Evolutionary conservation across 2,113 vertebrate genomes (phyloP).

Genomic region (Syngnathus floridae): DNA sequence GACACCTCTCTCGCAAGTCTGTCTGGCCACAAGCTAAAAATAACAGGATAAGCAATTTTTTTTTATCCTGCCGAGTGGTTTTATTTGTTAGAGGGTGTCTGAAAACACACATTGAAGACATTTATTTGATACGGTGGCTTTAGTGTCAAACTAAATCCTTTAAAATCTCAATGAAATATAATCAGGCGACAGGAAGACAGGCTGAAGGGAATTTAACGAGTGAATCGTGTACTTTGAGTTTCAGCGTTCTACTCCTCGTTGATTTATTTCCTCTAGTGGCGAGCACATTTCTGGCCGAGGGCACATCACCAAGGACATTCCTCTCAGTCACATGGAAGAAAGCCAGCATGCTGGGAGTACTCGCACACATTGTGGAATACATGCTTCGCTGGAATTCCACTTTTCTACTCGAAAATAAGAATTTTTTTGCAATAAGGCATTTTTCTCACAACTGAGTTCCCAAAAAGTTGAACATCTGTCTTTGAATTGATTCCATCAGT

Average conservation of each 20-base stretch:
- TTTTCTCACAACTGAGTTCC: conserved; percentile 23
- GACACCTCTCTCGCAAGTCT: no score
- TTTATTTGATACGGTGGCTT: not conserved
- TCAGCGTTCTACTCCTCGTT: conserved; percentile 9
- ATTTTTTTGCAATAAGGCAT: not conserved
- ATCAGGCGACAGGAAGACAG: not conserved
- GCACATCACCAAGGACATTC: conserved; percentile 32
- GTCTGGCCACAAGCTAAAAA: no score
- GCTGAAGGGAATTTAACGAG: not conserved
- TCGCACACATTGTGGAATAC: conserved; percentile 35
- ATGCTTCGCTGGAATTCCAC: not conserved
- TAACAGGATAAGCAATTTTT: no score
- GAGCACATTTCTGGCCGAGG: conserved; percentile 11
- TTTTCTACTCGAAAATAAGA: not conserved
- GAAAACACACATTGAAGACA: not conserved
- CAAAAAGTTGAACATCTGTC: conserved; percentile 17
- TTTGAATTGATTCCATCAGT: conserved; percentile 9
- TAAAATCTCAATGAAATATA: not conserved
- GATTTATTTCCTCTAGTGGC: conserved; percentile 7
- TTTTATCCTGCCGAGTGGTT: not conserved
- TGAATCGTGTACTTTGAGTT: not conserved
- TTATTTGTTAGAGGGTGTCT: not conserved
- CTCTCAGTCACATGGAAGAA: conserved; percentile 19
- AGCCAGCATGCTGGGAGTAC: conserved; percentile 10
- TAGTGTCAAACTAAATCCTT: not conserved